phyloP scores from a whole-genome alignment of 2,888 invertebrate species.

The Venusia cambrica region DNA sequence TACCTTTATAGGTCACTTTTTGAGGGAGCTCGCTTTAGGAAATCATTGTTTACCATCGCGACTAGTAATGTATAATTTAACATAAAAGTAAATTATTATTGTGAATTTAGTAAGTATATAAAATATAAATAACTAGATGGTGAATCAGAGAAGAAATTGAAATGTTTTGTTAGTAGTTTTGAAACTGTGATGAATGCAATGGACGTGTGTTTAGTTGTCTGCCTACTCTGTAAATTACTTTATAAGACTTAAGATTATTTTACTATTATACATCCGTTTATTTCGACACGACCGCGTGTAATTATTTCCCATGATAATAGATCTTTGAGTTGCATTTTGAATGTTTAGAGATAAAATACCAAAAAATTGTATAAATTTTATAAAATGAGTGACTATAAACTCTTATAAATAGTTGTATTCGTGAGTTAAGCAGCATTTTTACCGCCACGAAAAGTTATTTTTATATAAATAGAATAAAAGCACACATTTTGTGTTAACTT shows the following conservation, averaged over 20 bases:
- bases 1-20: no score
- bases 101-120: no score
- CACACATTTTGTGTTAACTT: conserved; percentile 31
- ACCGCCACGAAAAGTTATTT: conserved; percentile 48
- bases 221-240: conserved; percentile 53
- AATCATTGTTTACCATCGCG: no score
- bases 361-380: conserved; percentile 33
- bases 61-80: no score
- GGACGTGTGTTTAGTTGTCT: conserved; percentile 27
- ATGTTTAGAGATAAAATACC: conserved; percentile 20
- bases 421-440: conserved; percentile 46
- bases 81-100: no score
- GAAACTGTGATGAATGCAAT: conserved; percentile 38
- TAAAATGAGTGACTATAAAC: conserved; percentile 25
- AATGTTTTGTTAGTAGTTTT: conserved; percentile 22
- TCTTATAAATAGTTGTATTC: conserved; percentile 50
- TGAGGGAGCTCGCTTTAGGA: no score
- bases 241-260: conserved; percentile 51
- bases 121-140: not conserved
- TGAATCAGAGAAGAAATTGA: conserved; percentile 16
- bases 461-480: conserved; percentile 59
- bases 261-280: conserved; percentile 33
- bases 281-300: conserved; percentile 2
- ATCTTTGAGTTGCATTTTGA: conserved; percentile 23
- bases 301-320: no score